phyloP scores from a whole-genome alignment of 2,888 invertebrate species.

The Parnassius smintheus region DNA sequence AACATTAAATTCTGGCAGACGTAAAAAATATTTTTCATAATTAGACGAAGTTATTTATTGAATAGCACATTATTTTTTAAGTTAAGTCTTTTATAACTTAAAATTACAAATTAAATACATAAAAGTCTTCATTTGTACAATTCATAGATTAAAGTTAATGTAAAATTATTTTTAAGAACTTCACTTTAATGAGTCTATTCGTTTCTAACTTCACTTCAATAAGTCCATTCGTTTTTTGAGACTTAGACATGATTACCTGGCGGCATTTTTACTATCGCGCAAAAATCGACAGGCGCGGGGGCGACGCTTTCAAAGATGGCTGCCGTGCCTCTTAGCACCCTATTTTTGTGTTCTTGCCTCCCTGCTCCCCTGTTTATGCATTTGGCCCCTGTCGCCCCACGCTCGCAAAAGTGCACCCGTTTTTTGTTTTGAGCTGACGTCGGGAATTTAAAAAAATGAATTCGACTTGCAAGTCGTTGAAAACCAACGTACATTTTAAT shows the following conservation, averaged over 20 bases:
- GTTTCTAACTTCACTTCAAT: not conserved
- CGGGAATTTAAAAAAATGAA: constrained; percentile 38
- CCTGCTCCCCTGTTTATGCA: constrained; percentile 49
- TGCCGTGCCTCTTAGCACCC: constrained; percentile 64
- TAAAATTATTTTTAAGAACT: no score
- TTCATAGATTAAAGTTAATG: no score
- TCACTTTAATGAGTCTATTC: not conserved
- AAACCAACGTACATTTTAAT: constrained; percentile 38
- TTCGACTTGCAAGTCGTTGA: constrained; percentile 36
- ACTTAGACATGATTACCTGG: constrained; percentile 28
- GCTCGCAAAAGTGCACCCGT: constrained; percentile 53
- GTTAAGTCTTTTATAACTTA: no score
- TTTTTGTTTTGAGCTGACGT: constrained; percentile 35
- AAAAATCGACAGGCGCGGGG: constrained; percentile 54
- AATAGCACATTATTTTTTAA: no score
- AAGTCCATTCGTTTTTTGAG: not conserved
- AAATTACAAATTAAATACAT: no score
- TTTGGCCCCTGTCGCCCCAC: constrained; percentile 47
- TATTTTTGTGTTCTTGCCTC: constrained; percentile 72
- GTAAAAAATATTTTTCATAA: no score
- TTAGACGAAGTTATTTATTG: no score
- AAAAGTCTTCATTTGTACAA: no score
- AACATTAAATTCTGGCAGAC: no score
- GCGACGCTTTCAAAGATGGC: constrained; percentile 63
- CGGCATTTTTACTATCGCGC: constrained; percentile 47